These are phyloP conservation scores for Garrulus glandarius DNA, from an alignment of 2,797 vertebrate genomes.

Conservation along the genomic window DNA sequence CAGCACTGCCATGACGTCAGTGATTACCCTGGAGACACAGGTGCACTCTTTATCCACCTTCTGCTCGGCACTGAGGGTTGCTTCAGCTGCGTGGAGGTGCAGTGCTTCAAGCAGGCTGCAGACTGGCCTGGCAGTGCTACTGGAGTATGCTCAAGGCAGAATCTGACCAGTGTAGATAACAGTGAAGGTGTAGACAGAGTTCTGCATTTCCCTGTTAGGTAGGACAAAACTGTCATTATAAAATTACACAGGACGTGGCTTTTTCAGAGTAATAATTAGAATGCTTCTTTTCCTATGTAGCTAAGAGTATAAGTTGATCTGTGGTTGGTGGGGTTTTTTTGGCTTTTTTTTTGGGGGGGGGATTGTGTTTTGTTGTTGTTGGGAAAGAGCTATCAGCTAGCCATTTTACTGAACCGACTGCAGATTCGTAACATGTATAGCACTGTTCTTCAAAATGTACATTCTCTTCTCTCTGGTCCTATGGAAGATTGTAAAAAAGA, in stretches of 20 bases:
- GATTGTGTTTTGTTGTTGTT: not conserved
- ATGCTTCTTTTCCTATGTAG: not conserved
- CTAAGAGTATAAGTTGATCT: not conserved
- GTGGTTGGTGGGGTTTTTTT: not conserved
- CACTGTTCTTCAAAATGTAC: not conserved
- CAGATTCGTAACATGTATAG: not conserved
- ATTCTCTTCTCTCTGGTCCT: not conserved
- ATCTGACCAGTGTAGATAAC: not conserved
- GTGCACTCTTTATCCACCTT: not conserved
- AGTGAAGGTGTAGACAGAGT: not conserved
- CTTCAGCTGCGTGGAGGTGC: not conserved
- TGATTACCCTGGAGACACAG: not conserved
- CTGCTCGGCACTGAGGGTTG: not conserved
- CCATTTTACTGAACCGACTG: not conserved
- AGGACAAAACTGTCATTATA: not conserved
- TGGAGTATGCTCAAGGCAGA: not conserved
- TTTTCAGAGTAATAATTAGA: not conserved
- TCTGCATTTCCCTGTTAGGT: not conserved
- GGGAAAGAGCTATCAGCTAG: not conserved
- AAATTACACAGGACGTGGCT: not conserved
- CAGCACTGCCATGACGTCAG: not conserved
- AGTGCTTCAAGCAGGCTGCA: not conserved
- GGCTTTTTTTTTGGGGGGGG: too few species aligned
- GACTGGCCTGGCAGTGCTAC: not conserved
- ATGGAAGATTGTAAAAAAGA: not conserved